Percentiles rank a stretch among this genome's conserved stretches.
These are phyloP conservation scores for Melanocharis versteri DNA, from an alignment of 2,113 vertebrate genomes.

Conservation along the genomic window DNA sequence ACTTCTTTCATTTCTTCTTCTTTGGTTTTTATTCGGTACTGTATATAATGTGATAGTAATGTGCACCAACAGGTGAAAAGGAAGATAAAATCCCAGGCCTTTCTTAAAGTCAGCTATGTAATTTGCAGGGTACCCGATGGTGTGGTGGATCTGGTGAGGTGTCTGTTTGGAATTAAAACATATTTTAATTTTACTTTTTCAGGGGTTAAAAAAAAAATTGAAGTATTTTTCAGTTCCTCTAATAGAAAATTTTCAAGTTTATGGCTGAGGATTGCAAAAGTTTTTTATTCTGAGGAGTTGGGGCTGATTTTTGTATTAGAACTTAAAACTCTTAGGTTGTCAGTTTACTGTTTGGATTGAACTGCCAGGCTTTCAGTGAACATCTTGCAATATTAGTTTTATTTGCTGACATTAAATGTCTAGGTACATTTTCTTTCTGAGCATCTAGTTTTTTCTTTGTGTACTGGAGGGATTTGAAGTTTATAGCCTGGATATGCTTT, in stretches of 20 bases:
- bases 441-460: background rate
- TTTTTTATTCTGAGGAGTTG: background rate
- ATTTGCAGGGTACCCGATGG: background rate
- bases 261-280: background rate
- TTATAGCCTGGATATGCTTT: slow-evolving; percentile 5
- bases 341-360: background rate
- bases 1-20: background rate
- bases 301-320: background rate
- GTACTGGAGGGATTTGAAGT: background rate
- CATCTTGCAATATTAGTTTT: background rate
- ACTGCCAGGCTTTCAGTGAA: background rate
- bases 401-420: background rate
- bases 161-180: background rate
- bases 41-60: background rate
- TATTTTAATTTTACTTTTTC: background rate
- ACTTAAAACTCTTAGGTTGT: background rate
- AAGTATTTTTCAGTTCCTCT: background rate
- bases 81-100: background rate
- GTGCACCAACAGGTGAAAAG: background rate
- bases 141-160: background rate
- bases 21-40: background rate
- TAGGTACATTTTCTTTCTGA: background rate
- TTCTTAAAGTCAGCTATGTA: background rate
- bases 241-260: background rate
- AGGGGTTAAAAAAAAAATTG: background rate